Percentiles rank a stretch among this genome's conserved stretches.
These are phyloP conservation scores for Otocyon megalotis DNA, from an alignment of 2,113 vertebrate species.

Conservation along the genomic window DNA sequence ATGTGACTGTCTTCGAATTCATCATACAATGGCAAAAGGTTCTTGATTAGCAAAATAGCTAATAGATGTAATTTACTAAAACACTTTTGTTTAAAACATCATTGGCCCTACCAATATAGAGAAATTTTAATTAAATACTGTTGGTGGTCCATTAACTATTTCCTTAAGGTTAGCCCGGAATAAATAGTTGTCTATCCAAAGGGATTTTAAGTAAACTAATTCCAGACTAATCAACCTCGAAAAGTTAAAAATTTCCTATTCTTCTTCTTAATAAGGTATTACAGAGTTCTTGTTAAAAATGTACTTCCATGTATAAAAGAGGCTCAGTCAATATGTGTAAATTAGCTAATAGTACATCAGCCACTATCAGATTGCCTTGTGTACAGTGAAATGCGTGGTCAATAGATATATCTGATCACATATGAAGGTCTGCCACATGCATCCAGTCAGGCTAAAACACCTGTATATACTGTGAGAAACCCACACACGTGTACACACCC, in stretches of 20 bases:
- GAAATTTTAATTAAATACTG: background rate
- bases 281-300: background rate
- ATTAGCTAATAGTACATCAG: background rate
- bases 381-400: background rate
- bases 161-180: background rate
- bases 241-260: background rate
- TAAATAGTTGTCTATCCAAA: background rate
- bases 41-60: constrained; percentile 7
- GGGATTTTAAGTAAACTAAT: background rate
- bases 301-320: background rate
- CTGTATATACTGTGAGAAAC: background rate
- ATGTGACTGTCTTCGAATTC: background rate
- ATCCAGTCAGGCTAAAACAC: background rate
- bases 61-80: background rate
- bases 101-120: background rate
- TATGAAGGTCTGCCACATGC: background rate
- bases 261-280: background rate
- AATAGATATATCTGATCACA: background rate
- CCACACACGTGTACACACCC: background rate
- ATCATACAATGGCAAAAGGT: background rate
- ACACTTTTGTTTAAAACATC: constrained; percentile 19
- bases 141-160: background rate
- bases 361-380: background rate
- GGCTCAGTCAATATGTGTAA: background rate
- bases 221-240: background rate